Evolutionary conservation across 2,797 vertebrate genomes (phyloP), one percentile per base, ranked within the genome.

Genomic region (Eupleurogrammus muticus): DNA sequence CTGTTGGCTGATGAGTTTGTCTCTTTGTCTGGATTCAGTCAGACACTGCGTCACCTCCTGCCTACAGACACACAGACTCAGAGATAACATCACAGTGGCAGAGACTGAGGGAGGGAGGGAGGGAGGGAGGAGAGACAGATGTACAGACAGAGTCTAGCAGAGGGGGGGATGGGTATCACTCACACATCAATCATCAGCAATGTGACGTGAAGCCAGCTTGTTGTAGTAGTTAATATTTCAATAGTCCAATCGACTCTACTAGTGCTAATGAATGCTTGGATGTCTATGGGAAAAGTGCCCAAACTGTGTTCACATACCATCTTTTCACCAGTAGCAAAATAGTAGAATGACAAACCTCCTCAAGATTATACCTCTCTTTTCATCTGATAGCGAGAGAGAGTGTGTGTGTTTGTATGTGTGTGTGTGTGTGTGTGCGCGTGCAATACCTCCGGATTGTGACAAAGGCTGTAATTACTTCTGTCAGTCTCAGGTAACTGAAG

Each of bases 31-130:
- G 92, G 90, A 90, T 93, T 90, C 91, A 93, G 92, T 92, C 94
- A 95, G 94, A 95, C 94, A 95, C 93, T 95, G 94, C 94, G 94
- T 95, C 94, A 94, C 93, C 94, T 94, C 93, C 92, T 95, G 94
- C 94, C 93, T 94, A 94, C 94, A 95, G 93, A 95, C 94, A 93
- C 92, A 94, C 93, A 94, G 93, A 95, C 93, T 90, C 91, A 63
- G 91, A 94, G 94, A 95, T 95, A 95, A 93, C 94, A 94, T 95
- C 93, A 91, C 92, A 93, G 92, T 94, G 94, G 90, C 92, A 94
- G 90, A 92, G 90, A 87, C 88, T 73, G 86, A 69, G 79, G 66
- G 87, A 62, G 66, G 46, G 50, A 53, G 69, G 56, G 62, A 36
- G 88, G 68, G 71, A 69, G 87, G 54, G 81, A 84, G 87, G 86